Evolutionary conservation across 37 sponge, comb jelly and placozoan species (phyloP), one percentile per base, ranked within the genome.

Genomic region (Geodia barretti): DNA sequence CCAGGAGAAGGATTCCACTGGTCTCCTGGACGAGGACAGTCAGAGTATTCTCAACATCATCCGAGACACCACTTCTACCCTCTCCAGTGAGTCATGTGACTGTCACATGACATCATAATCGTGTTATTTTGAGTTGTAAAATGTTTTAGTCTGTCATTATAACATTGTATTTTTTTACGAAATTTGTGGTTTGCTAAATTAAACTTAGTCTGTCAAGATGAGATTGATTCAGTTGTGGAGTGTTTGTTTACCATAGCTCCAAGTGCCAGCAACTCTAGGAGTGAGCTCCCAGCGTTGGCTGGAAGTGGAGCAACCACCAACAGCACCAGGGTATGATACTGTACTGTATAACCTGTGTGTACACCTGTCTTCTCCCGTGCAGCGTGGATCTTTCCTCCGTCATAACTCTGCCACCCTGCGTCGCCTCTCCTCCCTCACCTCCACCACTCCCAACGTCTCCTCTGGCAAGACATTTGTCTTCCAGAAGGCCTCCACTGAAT

Each of bases 371-470:
- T 20, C 41, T 2, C 23, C 40, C 29, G 28, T 19, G 24, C 40
- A 34, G 17, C 62, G 92, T 84, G 88, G 88, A 1, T 92, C 93
- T 1, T 92, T 92, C 71, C 43, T 92, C 0, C 84, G 84, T 32
- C 80, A 67, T 20, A 81, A 35, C 67, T 11, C 38, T 3, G 28
- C 72, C 41, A 84, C 77, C n/a, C 72, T 87, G 23, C 60, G 74
- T 29, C 72, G 77, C 1, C 59, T 82, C 28, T 84, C 92, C 29
- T 85, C 78, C 17, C 65, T 69, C 72, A 79, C 79, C 8, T 38
- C 84, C 19, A 60, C 65, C 0, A 76, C 83, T 31, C 70, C 83
- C n/a, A 68, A 43, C 25, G 65, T 79, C 25, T 30, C 60, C 25
- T 37, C 47, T n/a, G 75, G 83, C 20, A 74, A 73, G 39, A 67